Conservation (phyloP, 2,113 vertebrate species). For the Progne subis region DNA sequence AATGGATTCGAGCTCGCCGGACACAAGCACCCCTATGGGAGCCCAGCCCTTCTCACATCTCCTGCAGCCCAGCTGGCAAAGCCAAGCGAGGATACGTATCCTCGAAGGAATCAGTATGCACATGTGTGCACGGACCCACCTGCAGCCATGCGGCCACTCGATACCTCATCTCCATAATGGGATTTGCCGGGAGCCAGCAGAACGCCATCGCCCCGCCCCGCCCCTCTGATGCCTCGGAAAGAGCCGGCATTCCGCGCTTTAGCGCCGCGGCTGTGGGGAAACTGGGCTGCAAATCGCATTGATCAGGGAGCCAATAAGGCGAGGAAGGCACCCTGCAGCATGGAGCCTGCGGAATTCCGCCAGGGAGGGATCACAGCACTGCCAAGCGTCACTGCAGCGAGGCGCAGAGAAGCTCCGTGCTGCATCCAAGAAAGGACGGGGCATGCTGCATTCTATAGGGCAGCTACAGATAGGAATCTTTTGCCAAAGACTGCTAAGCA, state of each 20-base stretch:
- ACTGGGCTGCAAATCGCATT: neutral
- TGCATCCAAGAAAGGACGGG: neutral
- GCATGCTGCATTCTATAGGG: neutral
- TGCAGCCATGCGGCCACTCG: neutral
- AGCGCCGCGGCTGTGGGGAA: neutral
- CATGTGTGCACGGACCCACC: neutral
- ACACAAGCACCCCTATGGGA: neutral
- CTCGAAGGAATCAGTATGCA: neutral
- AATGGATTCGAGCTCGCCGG: neutral
- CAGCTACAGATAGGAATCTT: neutral
- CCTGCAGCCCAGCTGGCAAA: neutral
- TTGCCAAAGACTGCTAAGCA: neutral
- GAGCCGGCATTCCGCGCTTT: neutral
- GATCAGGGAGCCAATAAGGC: neutral
- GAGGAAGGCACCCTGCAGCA: neutral
- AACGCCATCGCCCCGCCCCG: neutral
- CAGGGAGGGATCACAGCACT: neutral
- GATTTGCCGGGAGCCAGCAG: neutral
- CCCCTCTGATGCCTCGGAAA: neutral
- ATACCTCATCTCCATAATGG: neutral
- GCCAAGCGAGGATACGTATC: neutral
- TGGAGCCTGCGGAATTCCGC: neutral
- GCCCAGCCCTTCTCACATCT: neutral
- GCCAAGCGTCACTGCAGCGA: neutral
- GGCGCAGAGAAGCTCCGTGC: neutral